Conservation (phyloP, 2,113 vertebrate genomes). For the Coptodon bakossiorum region DNA sequence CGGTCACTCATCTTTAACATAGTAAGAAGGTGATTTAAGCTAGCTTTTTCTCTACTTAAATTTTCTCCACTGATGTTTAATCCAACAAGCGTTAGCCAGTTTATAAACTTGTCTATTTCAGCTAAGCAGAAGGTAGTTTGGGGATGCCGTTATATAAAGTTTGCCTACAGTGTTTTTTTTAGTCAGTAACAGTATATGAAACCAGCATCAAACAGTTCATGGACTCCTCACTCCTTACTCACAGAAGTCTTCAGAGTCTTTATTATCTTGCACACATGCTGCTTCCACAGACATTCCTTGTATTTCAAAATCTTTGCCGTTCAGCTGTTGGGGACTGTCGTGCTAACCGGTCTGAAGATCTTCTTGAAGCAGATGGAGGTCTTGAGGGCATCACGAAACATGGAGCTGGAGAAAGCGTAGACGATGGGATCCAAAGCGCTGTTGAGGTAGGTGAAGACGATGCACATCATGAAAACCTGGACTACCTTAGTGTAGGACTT, state of each 20-base stretch:
- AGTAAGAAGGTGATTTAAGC: not conserved
- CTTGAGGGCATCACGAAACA: constrained; percentile 40
- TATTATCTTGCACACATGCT: not conserved
- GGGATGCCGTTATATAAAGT: not conserved
- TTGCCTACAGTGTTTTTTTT: not conserved
- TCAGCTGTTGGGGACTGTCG: not conserved
- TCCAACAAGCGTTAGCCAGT: not conserved
- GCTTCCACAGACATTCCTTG: not conserved
- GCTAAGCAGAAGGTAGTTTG: not conserved
- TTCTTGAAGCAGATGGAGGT: not conserved
- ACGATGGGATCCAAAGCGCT: constrained; percentile 62
- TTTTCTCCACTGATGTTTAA: not conserved
- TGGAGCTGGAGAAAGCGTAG: constrained; percentile 51
- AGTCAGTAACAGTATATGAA: not conserved
- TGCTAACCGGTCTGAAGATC: not conserved
- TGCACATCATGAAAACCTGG: constrained; percentile 37
- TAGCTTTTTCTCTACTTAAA: not conserved
- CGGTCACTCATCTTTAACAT: not conserved
- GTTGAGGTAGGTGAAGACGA: constrained; percentile 60
- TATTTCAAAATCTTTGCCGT: not conserved
- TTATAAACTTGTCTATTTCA: not conserved
- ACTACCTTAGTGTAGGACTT: not conserved
- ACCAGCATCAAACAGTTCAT: not conserved
- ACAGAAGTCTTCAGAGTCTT: not conserved
- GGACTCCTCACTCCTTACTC: not conserved